Evolutionary conservation across 2,797 vertebrate genomes (phyloP), one percentile per base, ranked within the genome.

Genomic region (Scleropages formosus): DNA sequence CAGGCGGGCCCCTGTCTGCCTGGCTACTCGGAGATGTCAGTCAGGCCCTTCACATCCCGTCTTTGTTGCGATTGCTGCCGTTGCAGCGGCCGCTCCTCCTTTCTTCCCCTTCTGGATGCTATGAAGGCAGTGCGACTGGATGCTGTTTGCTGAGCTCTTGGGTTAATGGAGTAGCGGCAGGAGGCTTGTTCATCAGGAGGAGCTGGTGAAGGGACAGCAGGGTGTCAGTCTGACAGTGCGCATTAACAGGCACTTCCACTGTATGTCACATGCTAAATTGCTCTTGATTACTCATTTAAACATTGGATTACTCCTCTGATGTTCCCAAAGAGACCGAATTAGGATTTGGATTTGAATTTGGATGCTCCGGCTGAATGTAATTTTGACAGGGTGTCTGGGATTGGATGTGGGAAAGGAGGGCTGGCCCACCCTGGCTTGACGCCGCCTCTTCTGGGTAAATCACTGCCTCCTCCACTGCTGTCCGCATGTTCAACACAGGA

Each of bases 321-420:
- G 66, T 49, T 22, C 15, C 18, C 27, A 70, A 20, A 31, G 24
- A 56, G 22, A 8, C 22, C 67, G 64, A 67, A 22, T 47, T 39
- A 46, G 67, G 67, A 67, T 67, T 47, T 67, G n/a, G 67, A 67
- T 67, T 44, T 67, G 4, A 67, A 20, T 22, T 49, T 51, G 49
- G 47, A 46, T 15, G 24, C 47, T 51, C 47, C 47, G 69, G 47
- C 6, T 49, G 51, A 47, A 51, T 69, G 46, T 49, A 24, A 56
- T 56, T 70, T 53, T 26, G 22, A 70, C 47, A 46, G 15, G 47
- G 53, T 15, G 16, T 22, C 27, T 49, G 15, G 49, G 22, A 27
- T 11, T 16, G 22, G 31, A n/a, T 10, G 16, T 66, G 53, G 47
- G 63, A 72, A 47, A 46, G 31, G 53, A 62, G 68, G 62, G 39